phyloP scores from a whole-genome alignment of 1,140 invertebrate species.

The Asobara japonica region DNA sequence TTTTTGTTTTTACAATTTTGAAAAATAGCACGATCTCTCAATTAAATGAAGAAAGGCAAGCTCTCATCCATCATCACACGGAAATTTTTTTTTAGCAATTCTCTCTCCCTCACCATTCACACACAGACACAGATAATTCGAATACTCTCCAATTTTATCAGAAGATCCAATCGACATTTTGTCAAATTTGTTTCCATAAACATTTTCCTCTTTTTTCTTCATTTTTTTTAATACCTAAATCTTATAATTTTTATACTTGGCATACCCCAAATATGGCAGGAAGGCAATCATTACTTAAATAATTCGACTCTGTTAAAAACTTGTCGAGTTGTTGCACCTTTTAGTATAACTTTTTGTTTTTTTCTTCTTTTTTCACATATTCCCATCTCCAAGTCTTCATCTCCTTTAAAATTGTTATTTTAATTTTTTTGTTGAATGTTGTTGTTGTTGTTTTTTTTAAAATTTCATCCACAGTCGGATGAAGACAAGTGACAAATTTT shows the following conservation, averaged over 20 bases:
- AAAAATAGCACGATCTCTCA: conserved; percentile 63
- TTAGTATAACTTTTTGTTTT: conserved; percentile 19
- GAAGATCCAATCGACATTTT: conserved; percentile 43
- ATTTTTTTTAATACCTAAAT: conserved; percentile 60
- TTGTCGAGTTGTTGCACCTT: conserved; percentile 29
- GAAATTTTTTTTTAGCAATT: conserved; percentile 29
- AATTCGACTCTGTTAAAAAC: conserved; percentile 53
- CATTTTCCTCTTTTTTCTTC: conserved; percentile 51
- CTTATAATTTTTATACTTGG: conserved; percentile 69
- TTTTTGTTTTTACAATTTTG: conserved; percentile 61
- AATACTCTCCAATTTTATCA: conserved; percentile 32
- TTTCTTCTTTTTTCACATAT: conserved; percentile 27
- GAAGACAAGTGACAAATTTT: conserved; percentile 34
- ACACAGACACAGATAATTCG: conserved; percentile 39
- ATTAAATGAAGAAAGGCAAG: conserved; percentile 45
- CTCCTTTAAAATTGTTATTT: conserved; percentile 16
- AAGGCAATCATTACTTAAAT: conserved; percentile 67
- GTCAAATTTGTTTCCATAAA: conserved; percentile 47
- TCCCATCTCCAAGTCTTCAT: conserved; percentile 28
- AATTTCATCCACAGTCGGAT: conserved; percentile 4
- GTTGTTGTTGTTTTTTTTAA: background rate
- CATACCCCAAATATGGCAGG: conserved; percentile 69
- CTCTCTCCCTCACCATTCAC: conserved; percentile 7
- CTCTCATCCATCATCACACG: background rate
- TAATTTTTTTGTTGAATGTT: background rate